These are phyloP conservation scores for Cryptotermes secundus DNA, from an alignment of 1,140 invertebrate species.

Conservation along the genomic window DNA sequence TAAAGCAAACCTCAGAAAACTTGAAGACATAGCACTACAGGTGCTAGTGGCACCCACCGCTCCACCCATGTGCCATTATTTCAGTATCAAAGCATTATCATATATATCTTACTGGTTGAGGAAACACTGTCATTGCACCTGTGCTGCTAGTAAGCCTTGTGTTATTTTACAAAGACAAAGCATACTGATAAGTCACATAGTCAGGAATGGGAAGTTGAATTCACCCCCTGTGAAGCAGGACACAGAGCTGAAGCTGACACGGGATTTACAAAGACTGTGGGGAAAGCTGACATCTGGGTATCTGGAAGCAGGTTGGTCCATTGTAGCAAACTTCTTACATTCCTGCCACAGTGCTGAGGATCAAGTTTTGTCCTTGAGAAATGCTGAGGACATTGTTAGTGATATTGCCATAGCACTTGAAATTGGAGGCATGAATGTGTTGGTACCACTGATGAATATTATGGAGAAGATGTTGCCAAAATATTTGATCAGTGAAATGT, in stretches of 20 bases:
- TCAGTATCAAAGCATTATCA: constrained; percentile 13
- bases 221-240: constrained; percentile 5
- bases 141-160: too few species aligned
- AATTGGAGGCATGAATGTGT: constrained; percentile 37
- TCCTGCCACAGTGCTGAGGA: not conserved
- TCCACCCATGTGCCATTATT: constrained; percentile 27
- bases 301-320: constrained; percentile 33
- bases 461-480: not conserved
- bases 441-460: constrained; percentile 28
- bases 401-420: constrained; percentile 38
- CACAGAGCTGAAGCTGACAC: constrained; percentile 30
- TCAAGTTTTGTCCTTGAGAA: not conserved
- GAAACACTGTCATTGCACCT: not conserved
- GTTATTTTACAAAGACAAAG: not conserved
- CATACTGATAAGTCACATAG: not conserved
- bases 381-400: constrained; percentile 31
- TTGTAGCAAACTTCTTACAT: constrained; percentile 21
- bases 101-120: not conserved
- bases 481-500: not conserved
- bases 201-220: constrained; percentile 23
- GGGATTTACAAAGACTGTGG: constrained; percentile 36
- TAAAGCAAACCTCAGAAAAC: not conserved
- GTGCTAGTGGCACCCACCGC: not conserved
- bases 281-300: constrained; percentile 35
- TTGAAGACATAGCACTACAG: not conserved